Base-by-base conservation (phyloP, 2,113 vertebrate species). In the Hippolais icterina region DNA sequence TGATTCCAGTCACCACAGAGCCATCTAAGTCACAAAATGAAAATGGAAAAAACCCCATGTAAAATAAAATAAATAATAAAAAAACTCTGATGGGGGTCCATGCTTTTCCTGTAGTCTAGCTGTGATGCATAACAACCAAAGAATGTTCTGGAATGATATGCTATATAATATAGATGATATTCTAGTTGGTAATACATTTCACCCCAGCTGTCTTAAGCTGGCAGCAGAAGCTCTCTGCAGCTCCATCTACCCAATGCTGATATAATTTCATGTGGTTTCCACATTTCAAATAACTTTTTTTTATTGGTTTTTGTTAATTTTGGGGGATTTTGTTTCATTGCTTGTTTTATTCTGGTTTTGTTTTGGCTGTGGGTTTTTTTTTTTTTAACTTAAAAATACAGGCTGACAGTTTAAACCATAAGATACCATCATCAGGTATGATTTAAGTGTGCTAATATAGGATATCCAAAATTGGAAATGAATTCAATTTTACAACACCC, bases 321-420 rank as follows among this genome's bases (percentile, higher is more conserved):
- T 8, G 8, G 33, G 3, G 10, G 8, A 1, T 3, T 33, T 33
- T 6, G 2, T 31, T 71, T 56, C 0, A 0, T 28, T 47, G 3
- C 41, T 49, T n/a, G 9, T 12, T 39, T 47, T 41, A 13, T 28
- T 27, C n/a, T 46, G 24, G 11, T 5, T 44, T 52, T 88, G 5
- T 18, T 49, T 71, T 31, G 31, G 5, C 2, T 64, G 5, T 10
- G 15, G 5, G 17, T 15, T 12, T 8, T 12, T 21, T 52, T 33
- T 20, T 29, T 53, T 41, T 15, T 0, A 14, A 27, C 37, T 54
- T 47, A n/a, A 60, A 60, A 71, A 19, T 11, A n/a, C 6, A 35
- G 6, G 6, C 29, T 90, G 33, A 77, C 44, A n/a, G 42, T 60
- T 68, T 52, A 49, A 77, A 52, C 19, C 4, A 7, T 27, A 47